Evolutionary conservation across 2,888 invertebrate species (phyloP).

Genomic region (Copidosoma aretas): DNA sequence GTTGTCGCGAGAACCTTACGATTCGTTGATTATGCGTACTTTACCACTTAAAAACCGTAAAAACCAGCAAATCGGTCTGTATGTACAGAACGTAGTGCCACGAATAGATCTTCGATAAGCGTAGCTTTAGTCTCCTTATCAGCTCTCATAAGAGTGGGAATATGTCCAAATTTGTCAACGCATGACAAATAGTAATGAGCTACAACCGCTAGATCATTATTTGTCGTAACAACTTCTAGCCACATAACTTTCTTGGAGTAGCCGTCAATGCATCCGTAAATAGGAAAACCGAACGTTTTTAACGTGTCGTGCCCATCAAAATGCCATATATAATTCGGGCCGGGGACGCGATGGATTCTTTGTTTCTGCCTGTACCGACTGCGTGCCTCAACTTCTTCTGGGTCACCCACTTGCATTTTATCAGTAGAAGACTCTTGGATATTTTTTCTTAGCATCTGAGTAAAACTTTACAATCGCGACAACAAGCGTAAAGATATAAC

Average conservation of each 20-base stretch:
- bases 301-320: conserved; percentile 38
- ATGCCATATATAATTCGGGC: conserved; percentile 40
- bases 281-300: conserved; percentile 37
- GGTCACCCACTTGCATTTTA: conserved; percentile 19
- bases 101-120: conserved; percentile 13
- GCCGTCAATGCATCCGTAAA: conserved; percentile 39
- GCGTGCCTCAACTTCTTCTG: conserved; percentile 10
- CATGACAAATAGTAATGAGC: conserved; percentile 31
- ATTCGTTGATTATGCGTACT: conserved; percentile 34
- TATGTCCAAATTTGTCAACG: conserved; percentile 13
- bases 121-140: conserved; percentile 31
- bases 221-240: conserved; percentile 27
- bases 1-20: conserved; percentile 31
- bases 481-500: no score
- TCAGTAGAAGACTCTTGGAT: no score
- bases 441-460: no score
- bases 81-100: conserved; percentile 15
- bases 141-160: conserved; percentile 27
- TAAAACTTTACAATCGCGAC: no score
- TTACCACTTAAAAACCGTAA: conserved; percentile 30
- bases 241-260: conserved; percentile 32
- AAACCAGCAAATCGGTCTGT: conserved; percentile 20
- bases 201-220: conserved; percentile 24
- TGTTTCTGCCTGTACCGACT: background rate
- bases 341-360: conserved; percentile 9